Base-by-base conservation (phyloP, 2,113 vertebrate species). In the Dromaius novaehollandiae region DNA sequence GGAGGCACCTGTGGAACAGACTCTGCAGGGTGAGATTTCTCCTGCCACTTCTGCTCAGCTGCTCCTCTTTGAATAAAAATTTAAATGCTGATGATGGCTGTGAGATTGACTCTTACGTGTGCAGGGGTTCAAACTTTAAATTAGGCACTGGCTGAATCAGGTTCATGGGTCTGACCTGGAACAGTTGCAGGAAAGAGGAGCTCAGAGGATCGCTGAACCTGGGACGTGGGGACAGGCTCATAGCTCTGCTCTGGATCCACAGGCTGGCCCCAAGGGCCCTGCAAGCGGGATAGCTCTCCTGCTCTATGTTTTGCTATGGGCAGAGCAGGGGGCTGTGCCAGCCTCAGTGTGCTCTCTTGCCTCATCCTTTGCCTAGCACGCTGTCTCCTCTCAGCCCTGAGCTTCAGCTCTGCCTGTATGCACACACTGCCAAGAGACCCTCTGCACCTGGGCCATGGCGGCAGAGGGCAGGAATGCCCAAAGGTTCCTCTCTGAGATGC, bases 281-380 rank as follows among this genome's bases (percentile, higher is more conserved):
- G 22, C 11, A 46, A 73, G 46, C 48, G 44, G 70, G 15, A 18
- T 8, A 38, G 50, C 26, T 79, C 36, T 65, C 60, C 51, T 90
- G 40, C 32, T 82, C 38, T 20, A 11, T 48, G 5, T 75, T 88
- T 63, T 58, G 50, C 66, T 40, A 42, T 0, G 5, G 36, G 75
- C 76, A 88, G 51, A 83, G 46, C 1, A 0, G 26, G 13, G 26
- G 13, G 18, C 2, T 13, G 20, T 14, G 0, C 42, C 60, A n/a
- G 46, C 34, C 56, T 50, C 14, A 9, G n/a, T 0, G 0, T 34
- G 46, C 16, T 76, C 53, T 64, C 36, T 25, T 38, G 55, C 15
- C 53, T 48, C 7, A 11, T 4, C 9, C 38, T 38, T 14, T 20
- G 28, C 73, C 15, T 40, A 58, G 42, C 30, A 22, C 42, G 38